Evolutionary conservation across 2,888 invertebrate genomes (phyloP), one percentile per base, ranked within the genome.

Genomic region (Caenorhabditis sinica): DNA sequence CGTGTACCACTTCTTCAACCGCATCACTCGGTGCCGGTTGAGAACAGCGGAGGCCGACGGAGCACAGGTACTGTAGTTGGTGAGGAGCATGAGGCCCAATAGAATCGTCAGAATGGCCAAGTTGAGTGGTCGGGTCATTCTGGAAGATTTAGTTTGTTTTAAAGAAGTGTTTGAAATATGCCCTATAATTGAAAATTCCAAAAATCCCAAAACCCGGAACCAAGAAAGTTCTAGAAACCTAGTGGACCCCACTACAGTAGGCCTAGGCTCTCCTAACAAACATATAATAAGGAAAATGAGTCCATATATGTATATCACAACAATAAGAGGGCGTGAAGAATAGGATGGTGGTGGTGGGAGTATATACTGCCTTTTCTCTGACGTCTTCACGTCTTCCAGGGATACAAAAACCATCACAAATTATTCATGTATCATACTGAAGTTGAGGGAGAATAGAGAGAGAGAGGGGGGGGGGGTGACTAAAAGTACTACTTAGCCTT

Each of bases 1-100:
- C 40, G 66, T 72, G 56, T 84, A 84, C 84, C 84, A 84, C 53
- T 84, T 84, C n/a, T 84, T 84, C 65, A 75, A 51, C 23, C 61
- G 51, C 56, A 56, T 40, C 9, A 36, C 40, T 28, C 9, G 23
- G n/a, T 65, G 58, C 23, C 17, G 13, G n/a, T 17, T 25, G 30
- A 45, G 17, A 49, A 33, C n/a, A 15, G n/a, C 20, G 43, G 28
- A 23, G 61, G 77, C 23, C 45, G 45, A 9, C 11, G 25, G 36
- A 23, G 75, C 69, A 45, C 15, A 43, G 15, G 56, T 28, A 56
- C 56, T 28, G 56, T 28, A 36, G 28, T 36, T 43, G 45, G 72
- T 51, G 71, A n/a, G n/a, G n/a, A 71, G 58, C 75, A 75, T 23
- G 4, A 65, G 53, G 0, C 74, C 63, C 33, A 80, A 17, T 51